A percentile compares a stretch with the other conserved stretches of the same genome.
Evolutionary conservation across 2,797 vertebrate species (phyloP).

Genomic region (Natrix natrix): DNA sequence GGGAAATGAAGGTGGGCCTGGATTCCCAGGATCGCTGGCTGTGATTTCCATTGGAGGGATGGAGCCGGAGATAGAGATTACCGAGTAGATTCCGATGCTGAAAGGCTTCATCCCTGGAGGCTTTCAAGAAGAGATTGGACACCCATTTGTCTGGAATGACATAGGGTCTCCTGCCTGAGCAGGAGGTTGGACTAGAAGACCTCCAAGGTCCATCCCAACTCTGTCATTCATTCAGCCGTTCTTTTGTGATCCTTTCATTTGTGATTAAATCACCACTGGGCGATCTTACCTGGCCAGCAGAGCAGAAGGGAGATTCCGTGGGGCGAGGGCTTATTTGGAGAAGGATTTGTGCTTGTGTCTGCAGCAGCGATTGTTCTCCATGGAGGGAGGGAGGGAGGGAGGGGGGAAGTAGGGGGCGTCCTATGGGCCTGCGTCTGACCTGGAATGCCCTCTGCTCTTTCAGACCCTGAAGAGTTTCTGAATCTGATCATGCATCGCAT

Average conservation of each 20-base stretch:
- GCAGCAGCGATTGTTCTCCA: neutral
- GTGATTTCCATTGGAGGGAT: neutral
- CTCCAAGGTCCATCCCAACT: neutral
- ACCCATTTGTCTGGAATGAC: neutral
- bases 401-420: neutral
- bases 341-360: neutral
- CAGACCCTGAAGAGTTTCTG: conserved; percentile 93
- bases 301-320: neutral
- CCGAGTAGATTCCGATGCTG: neutral
- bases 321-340: neutral
- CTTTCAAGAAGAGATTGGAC: neutral
- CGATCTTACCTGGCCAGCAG: neutral
- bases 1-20: neutral
- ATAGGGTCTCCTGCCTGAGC: no score
- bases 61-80: neutral
- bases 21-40: neutral
- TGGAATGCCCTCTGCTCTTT: conserved; percentile 19
- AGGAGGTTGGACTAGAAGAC: neutral
- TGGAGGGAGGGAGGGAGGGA: neutral
- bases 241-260: neutral
- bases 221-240: neutral
- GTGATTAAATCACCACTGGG: neutral
- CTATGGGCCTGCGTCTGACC: fast-evolving
- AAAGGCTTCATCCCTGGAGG: neutral
- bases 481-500: conserved; percentile 86